A percentile compares a stretch with the other conserved stretches of the same genome.
Evolutionary conservation across 2,888 invertebrate genomes (phyloP).

Genomic region (Hydropsyche betteni): DNA sequence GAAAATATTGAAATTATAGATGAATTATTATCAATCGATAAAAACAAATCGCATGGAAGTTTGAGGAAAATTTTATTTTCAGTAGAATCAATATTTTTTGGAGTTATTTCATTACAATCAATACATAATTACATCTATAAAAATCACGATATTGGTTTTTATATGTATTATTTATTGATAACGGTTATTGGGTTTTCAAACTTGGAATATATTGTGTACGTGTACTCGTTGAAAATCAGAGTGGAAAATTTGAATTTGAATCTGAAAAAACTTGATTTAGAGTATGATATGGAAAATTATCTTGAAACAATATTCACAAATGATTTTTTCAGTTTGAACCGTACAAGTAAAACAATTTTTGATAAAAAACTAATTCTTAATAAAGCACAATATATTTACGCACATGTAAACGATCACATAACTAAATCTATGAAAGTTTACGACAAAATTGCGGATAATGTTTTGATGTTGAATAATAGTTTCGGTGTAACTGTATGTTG

Average conservation of each 20-base stretch:
- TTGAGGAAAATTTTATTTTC: background rate
- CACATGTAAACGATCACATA: background rate
- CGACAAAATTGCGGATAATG: constrained; percentile 33
- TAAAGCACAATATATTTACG: constrained; percentile 1
- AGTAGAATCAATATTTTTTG: background rate
- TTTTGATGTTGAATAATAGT: constrained; percentile 23
- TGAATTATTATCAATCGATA: background rate
- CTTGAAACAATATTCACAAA: background rate
- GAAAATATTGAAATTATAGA: constrained; percentile 16
- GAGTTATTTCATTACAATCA: background rate
- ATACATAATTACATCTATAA: background rate
- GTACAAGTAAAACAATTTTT: background rate
- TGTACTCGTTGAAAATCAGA: constrained; percentile 14
- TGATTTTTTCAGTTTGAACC: background rate
- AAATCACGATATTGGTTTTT: background rate
- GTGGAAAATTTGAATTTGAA: constrained; percentile 1
- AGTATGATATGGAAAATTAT: background rate
- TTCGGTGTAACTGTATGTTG: constrained; percentile 22
- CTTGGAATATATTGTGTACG: constrained; percentile 22
- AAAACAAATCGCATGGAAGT: background rate
- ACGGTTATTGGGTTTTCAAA: constrained; percentile 10
- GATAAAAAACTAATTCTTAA: background rate
- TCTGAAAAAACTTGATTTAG: constrained; percentile 5
- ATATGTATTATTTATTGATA: constrained; percentile 1
- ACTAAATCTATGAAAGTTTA: constrained; percentile 22